Conservation (phyloP, 2,888 invertebrate species). For the Ophion obscuratus region DNA sequence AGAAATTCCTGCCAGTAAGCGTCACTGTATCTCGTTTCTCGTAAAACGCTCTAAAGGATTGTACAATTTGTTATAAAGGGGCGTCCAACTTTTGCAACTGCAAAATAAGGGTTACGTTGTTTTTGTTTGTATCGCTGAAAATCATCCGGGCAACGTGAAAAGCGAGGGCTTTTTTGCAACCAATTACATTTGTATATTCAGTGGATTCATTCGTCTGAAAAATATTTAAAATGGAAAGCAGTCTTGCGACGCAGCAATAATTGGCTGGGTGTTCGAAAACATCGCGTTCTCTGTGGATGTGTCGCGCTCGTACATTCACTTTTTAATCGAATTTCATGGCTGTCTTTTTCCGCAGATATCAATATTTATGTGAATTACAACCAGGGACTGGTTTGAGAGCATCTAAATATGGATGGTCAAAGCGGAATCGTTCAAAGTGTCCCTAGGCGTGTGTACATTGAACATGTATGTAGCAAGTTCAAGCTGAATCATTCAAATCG, state of each 20-base stretch:
- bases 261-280: neutral
- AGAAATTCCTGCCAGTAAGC: neutral
- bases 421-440: conserved; percentile 12
- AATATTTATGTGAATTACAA: neutral
- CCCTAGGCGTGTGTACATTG: conserved; percentile 25
- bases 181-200: neutral
- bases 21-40: too few relatives aligned
- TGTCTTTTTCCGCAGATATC: neutral
- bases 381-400: neutral
- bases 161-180: neutral
- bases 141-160: neutral
- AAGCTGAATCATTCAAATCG: conserved; percentile 51
- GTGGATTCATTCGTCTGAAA: neutral
- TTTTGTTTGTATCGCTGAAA: neutral
- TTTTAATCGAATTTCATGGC: neutral
- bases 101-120: neutral
- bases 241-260: neutral
- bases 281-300: neutral
- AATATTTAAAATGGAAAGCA: neutral
- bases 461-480: conserved; percentile 5
- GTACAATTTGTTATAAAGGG: neutral
- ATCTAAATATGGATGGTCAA: neutral
- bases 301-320: neutral
- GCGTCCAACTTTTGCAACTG: neutral
- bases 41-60: neutral